Evolutionary conservation across 2,797 vertebrate species (phyloP).

Genomic region (Ispidina lecontei): DNA sequence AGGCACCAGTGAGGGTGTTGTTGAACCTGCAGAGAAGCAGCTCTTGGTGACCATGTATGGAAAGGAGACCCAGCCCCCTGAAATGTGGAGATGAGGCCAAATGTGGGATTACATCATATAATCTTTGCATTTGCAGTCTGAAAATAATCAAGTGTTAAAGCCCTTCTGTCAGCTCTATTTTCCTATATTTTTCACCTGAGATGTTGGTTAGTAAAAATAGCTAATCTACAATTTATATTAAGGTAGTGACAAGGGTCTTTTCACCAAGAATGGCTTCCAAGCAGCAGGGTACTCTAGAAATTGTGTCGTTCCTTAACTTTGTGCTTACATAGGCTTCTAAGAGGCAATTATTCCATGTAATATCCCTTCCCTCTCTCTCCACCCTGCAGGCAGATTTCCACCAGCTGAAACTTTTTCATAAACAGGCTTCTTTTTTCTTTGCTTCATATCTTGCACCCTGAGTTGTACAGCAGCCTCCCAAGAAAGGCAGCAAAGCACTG

Average conservation of each 20-base stretch:
- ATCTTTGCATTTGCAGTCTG: background rate
- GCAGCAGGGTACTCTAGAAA: background rate
- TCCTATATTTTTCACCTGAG: background rate
- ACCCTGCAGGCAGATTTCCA: background rate
- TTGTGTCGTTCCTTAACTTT: background rate
- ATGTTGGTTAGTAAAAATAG: background rate
- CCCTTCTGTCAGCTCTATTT: background rate
- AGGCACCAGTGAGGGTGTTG: accelerated
- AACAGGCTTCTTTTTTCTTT: background rate
- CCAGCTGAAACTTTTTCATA: background rate
- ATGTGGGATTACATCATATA: background rate
- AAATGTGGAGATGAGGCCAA: background rate
- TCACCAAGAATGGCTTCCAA: background rate
- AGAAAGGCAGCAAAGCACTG: accelerated
- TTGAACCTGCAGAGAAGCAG: background rate
- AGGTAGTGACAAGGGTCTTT: background rate
- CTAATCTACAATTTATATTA: background rate
- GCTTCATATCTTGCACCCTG: background rate
- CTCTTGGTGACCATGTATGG: accelerated
- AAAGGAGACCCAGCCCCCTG: background rate
- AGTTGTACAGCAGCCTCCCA: background rate
- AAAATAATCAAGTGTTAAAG: background rate
- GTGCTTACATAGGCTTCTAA: background rate
- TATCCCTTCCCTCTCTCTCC: background rate
- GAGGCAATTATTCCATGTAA: background rate